phyloP scores from a whole-genome alignment of 1,140 invertebrate species.

The Berghia stephanieae region DNA sequence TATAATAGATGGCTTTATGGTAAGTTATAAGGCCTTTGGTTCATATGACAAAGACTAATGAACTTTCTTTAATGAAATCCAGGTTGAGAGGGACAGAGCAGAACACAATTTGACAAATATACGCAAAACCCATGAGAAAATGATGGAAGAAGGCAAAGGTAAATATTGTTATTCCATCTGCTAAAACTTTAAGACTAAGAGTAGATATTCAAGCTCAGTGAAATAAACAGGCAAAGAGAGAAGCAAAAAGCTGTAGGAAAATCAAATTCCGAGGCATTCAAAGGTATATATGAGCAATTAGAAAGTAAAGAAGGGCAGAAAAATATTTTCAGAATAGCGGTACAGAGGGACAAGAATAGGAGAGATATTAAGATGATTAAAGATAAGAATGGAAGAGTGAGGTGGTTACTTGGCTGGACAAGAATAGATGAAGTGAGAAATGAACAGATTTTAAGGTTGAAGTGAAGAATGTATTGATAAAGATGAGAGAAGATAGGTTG shows the following conservation, averaged over 20 bases:
- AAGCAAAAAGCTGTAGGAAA: too few relatives aligned
- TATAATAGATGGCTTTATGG: background rate
- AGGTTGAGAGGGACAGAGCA: conserved; percentile 77
- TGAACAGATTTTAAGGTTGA: too few relatives aligned
- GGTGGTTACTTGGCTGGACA: background rate
- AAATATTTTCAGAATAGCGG: too few relatives aligned
- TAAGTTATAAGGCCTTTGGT: background rate
- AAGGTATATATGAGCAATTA: too few relatives aligned
- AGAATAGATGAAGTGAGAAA: too few relatives aligned
- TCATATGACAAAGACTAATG: background rate
- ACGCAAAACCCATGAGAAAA: conserved; percentile 80
- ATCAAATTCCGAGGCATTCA: too few relatives aligned
- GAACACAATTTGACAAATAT: conserved; percentile 83
- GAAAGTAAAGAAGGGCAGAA: too few relatives aligned
- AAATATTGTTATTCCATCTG: conserved; percentile 28
- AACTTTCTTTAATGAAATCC: conserved; percentile 62
- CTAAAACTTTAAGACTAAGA: background rate
- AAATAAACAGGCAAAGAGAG: too few relatives aligned
- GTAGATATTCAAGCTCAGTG: background rate
- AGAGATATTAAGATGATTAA: too few relatives aligned
- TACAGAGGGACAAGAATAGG: too few relatives aligned
- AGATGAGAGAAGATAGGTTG: too few relatives aligned
- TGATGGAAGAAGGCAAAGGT: conserved; percentile 76
- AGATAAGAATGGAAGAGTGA: background rate
- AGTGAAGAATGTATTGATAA: too few relatives aligned